These are phyloP conservation scores for Pempheris klunzingeri DNA, from an alignment of 2,797 vertebrate species.

Conservation along the genomic window DNA sequence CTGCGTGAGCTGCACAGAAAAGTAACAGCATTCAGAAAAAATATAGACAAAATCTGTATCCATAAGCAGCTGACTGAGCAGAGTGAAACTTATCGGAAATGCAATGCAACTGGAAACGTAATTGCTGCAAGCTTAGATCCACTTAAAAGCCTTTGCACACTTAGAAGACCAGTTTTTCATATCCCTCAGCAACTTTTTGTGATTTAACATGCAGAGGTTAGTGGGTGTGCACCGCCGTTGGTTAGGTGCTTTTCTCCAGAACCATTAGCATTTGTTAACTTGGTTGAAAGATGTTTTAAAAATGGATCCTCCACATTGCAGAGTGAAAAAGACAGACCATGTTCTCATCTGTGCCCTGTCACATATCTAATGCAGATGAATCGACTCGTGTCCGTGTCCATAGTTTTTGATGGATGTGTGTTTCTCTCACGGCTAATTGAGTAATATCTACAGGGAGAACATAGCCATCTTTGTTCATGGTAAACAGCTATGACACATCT, in stretches of 20 bases:
- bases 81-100: conserved; percentile 23
- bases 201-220: conserved; percentile 5
- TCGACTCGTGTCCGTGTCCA: conserved; percentile 18
- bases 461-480: conserved; percentile 52
- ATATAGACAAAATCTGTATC: conserved; percentile 32
- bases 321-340: not conserved
- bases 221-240: not conserved
- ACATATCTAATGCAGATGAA: conserved; percentile 66
- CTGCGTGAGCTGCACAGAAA: conserved; percentile 3
- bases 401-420: conserved; percentile 51
- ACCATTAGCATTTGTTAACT: conserved; percentile 10
- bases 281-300: conserved; percentile 30
- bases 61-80: conserved; percentile 33
- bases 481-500: conserved; percentile 52
- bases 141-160: conserved; percentile 30
- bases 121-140: conserved; percentile 31
- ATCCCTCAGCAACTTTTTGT: conserved; percentile 32
- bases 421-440: conserved; percentile 57
- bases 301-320: conserved; percentile 24
- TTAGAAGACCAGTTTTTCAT: conserved; percentile 21
- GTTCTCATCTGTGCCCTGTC: conserved; percentile 51
- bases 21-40: conserved; percentile 2
- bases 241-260: conserved; percentile 15
- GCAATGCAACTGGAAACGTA: no score
- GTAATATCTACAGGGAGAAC: conserved; percentile 48